Conservation (phyloP, 2,113 vertebrate genomes). For the Psilopogon haemacephalus region DNA sequence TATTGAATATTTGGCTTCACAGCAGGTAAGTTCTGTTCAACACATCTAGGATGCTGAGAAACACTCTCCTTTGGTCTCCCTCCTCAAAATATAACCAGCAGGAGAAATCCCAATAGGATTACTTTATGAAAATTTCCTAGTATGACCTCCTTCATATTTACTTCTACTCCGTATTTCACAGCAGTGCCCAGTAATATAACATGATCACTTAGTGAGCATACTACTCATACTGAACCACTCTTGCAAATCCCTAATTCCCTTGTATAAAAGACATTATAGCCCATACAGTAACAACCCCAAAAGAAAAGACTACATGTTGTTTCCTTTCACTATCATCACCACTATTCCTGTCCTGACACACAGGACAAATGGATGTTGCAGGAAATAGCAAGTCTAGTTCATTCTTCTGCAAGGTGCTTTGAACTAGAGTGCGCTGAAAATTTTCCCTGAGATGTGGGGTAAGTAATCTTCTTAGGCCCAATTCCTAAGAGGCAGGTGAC, state of each 20-base stretch:
- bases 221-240: neutral
- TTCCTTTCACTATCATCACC: neutral
- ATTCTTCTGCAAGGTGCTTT: neutral
- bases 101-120: neutral
- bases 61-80: neutral
- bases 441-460: neutral
- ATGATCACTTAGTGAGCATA: neutral
- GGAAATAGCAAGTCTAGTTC: neutral
- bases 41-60: neutral
- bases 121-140: neutral
- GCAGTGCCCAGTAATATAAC: neutral
- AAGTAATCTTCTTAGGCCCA: neutral
- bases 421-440: neutral
- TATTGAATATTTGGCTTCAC: slow-evolving; percentile 44
- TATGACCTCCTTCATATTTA: neutral
- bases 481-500: neutral
- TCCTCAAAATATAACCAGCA: neutral
- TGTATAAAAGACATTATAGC: neutral
- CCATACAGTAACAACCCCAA: neutral
- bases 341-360: neutral
- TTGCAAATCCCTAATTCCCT: neutral
- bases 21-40: slow-evolving; percentile 25
- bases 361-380: neutral
- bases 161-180: neutral
- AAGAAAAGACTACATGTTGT: neutral